Evolutionary conservation across 2,113 vertebrate genomes (phyloP), one percentile per base, ranked within the genome.

Genomic region (Thermophis baileyi): DNA sequence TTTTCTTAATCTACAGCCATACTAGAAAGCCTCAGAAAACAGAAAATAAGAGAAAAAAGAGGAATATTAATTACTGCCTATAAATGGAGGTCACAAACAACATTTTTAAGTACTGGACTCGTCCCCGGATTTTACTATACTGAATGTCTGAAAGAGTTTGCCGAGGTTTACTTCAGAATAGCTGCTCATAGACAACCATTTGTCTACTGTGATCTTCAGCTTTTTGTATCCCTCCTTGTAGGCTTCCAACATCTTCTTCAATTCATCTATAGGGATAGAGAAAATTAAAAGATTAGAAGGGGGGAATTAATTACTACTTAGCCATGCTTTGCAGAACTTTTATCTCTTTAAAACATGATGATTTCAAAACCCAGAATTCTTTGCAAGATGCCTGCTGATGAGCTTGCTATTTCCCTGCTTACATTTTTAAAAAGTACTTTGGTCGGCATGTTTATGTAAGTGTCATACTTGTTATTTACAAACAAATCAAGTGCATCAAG

Each of bases 101-200:
- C 0, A 11, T 0, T 9, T 91, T 94, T 95, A 93, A 47, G 89
- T 94, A 87, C 0, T 94, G 91, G 89, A 53, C 90, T 96, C 93
- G 92, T 51, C 94, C 91, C 89, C 55, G 63, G 96, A 94, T 95
- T 95, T 97, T 93, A 95, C 94, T 35, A 95, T 47, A 46, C 2
- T 96, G 93, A 95, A 0, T 1, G 95, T 49, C 91, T 95, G 95
- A 55, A 99, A 99, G 95, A 99, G 98, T 95, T 98, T 99, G 97
- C 98, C 92, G 51, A 99, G 98, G 97, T 99, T 98, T 93, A 99
- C 98, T 97, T 99, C 98, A 0, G 98, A 99, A 98, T 99, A 99
- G 96, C 97, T 96, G 50, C 99, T 99, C 96, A 94, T 94, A 47
- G 97, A 96, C 94, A 99, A 97, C n/a, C 96, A 98, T 85, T 97